Evolutionary conservation across 2,797 vertebrate genomes (phyloP).

Genomic region (Hoplostethus atlanticus): DNA sequence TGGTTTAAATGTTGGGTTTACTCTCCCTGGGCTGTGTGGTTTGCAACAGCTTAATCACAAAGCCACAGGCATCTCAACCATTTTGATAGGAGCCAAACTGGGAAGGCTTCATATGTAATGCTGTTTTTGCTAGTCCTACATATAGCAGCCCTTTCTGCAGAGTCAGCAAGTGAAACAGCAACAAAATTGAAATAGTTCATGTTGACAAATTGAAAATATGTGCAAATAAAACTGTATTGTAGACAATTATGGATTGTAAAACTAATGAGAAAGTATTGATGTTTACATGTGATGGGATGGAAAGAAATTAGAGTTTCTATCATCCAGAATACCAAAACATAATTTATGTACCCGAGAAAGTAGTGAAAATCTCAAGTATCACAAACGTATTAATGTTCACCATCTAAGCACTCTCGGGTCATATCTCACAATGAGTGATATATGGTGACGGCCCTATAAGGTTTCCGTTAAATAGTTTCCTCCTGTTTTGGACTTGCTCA

Average conservation of each 20-base stretch:
- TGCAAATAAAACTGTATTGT: constrained; percentile 61
- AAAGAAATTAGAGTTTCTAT: not conserved
- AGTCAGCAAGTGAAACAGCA: constrained; percentile 64
- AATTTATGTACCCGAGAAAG: not conserved
- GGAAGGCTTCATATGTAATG: constrained; percentile 68
- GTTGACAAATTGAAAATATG: constrained; percentile 74
- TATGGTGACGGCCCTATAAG: not conserved
- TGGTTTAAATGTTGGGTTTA: constrained; percentile 83
- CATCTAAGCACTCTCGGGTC: not conserved
- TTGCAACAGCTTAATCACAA: constrained; percentile 81
- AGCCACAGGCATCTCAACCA: constrained; percentile 84
- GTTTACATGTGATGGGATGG: constrained; percentile 34
- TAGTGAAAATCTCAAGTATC: not conserved
- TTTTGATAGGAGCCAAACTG: constrained; percentile 86
- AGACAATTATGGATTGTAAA: constrained; percentile 40
- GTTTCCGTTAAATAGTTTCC: constrained; percentile 23
- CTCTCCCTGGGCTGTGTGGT: constrained; percentile 81
- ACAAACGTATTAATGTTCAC: not conserved
- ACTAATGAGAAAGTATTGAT: constrained; percentile 39
- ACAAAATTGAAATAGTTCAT: constrained; percentile 56
- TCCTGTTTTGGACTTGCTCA: constrained; percentile 33
- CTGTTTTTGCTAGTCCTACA: constrained; percentile 68
- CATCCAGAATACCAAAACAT: too few relatives aligned
- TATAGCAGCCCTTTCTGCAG: constrained; percentile 71
- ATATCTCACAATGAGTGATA: not conserved